phyloP scores from a whole-genome alignment of 2,113 vertebrate species.

The Brevimyrus niger region DNA sequence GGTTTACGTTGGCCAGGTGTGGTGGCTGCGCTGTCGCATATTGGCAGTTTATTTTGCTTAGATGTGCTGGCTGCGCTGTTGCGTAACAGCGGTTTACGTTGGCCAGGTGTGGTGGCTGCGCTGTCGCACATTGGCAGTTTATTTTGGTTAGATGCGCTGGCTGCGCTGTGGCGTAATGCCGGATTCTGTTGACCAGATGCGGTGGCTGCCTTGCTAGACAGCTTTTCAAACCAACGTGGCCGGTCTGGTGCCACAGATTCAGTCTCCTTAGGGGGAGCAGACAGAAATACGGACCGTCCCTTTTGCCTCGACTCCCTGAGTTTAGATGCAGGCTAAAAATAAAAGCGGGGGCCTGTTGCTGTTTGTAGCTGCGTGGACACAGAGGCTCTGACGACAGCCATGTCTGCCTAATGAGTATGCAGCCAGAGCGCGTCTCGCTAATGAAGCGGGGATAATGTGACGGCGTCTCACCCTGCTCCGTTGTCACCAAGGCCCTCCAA shows the following conservation, averaged over 20 bases:
- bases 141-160: background rate
- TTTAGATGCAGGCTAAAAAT: background rate
- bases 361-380: background rate
- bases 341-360: background rate
- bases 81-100: background rate
- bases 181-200: background rate
- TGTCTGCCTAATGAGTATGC: background rate
- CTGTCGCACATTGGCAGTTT: background rate
- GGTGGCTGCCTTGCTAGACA: background rate
- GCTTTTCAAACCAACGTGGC: background rate
- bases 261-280: background rate
- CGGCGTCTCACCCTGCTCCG: background rate
- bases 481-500: background rate
- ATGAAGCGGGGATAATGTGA: constrained; percentile 21
- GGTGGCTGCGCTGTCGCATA: background rate
- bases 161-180: background rate
- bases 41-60: too few relatives aligned
- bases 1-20: background rate
- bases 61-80: background rate
- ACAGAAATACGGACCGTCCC: background rate
- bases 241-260: background rate
- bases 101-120: background rate
- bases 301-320: background rate
- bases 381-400: background rate
- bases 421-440: background rate